Base-by-base conservation (phyloP, 2,888 invertebrate genomes). In the Cataglyphis livida region DNA sequence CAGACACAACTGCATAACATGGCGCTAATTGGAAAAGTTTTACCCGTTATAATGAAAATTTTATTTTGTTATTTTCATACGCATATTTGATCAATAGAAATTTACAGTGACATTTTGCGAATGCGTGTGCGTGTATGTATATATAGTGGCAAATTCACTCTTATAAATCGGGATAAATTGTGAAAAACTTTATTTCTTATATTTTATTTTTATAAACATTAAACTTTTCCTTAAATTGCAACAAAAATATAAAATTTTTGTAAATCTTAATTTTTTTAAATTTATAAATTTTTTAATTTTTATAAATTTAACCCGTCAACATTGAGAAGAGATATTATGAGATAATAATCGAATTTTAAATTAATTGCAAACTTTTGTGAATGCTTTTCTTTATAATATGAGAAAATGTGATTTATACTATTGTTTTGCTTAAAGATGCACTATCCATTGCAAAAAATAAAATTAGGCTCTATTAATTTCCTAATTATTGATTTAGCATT, bases 1-100 rank as follows among this genome's bases (percentile, higher is more conserved):
- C 35, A 59, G 44, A 70, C 59, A 79, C 78, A 73, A 73, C 28
- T 59, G 51, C 41, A 81, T 81, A 64, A 76, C 51, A 64, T 12
- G 38, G 51, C 41, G 32, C 38, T 81, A 81, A 81, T 81, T 81
- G 61, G 61, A 81, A 75, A 81, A 81, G 64, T 81, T 78, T 64
- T 35, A 25, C 7, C 35, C 44, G 65, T 44, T 18, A 59, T 44
- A 79, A 81, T 61, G 78, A 57, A 78, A 51, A n/a, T 65, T 54
- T 65, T 57, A 79, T 21, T 3, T 78, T 7, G 18, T 71, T 73
- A 79, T 59, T 59, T 73, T 61, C 32, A 18, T 35, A 48, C 25
- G 32, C 12, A 59, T 59, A 71, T n/a, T 61, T 35, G 32, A 73
- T 44, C 21, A 59, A 59, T 78, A 15, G 41, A 75, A 75, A 75